These are phyloP conservation scores for Trichopria drosophilae DNA, from an alignment of 2,888 invertebrate species.

Conservation along the genomic window DNA sequence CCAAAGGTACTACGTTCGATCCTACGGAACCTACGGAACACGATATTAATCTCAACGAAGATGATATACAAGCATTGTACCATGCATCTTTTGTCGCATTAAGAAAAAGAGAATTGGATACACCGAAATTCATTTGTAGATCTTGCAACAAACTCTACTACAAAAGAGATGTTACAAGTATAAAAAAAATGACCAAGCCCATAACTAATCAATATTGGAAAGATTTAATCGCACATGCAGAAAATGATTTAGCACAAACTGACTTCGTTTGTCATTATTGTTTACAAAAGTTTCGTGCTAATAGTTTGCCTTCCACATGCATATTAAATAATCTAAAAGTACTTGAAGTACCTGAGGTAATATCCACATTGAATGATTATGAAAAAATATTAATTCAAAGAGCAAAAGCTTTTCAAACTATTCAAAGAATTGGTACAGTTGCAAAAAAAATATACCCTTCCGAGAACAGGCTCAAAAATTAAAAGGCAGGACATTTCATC, in stretches of 20 bases:
- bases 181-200: background rate
- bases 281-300: constrained; percentile 29
- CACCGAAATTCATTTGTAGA: too few species aligned
- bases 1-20: too few species aligned
- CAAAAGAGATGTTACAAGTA: too few species aligned
- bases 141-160: too few species aligned
- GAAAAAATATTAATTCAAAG: constrained; percentile 44
- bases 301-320: constrained; percentile 39
- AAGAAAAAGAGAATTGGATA: too few species aligned
- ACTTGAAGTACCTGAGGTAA: constrained; percentile 27
- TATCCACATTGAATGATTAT: constrained; percentile 35
- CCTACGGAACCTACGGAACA: too few species aligned
- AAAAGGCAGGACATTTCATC: constrained; percentile 43
- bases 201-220: constrained; percentile 4
- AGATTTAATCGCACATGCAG: constrained; percentile 15
- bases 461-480: constrained; percentile 35
- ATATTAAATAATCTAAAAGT: constrained; percentile 39
- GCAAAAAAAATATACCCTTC: constrained; percentile 43
- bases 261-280: constrained; percentile 30
- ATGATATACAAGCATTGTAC: too few species aligned
- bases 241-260: background rate
- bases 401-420: constrained; percentile 50
- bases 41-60: too few species aligned
- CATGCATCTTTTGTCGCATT: too few species aligned
- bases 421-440: constrained; percentile 44